Evolutionary conservation across 2,797 vertebrate genomes (phyloP), one percentile per base, ranked within the genome.

Genomic region (Sylvilagus floridanus): DNA sequence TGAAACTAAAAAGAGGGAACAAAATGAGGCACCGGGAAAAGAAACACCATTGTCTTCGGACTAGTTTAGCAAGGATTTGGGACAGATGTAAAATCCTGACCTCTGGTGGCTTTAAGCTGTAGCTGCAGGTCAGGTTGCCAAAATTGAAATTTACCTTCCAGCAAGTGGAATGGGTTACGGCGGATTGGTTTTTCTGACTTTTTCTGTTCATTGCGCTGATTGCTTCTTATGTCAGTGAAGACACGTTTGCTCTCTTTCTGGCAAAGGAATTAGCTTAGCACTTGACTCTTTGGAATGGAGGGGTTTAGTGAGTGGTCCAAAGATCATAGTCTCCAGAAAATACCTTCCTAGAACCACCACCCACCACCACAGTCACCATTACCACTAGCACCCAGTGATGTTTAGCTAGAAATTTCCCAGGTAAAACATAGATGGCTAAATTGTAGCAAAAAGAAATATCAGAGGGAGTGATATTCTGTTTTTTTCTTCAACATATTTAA

Each of bases 71-170:
- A 1, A 68, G 47, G 79, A 0, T 60, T 73, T 32, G 17, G 63
- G 81, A 88, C 24, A 24, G 92, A 68, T 91, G 93, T 96, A 8
- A 91, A 94, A 92, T 50, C 92, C 95, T 96, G 96, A 72, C 96
- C 96, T 96, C 97, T 97, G 93, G 96, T 89, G 97, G 95, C 81
- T 60, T 2, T n/a, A n/a, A 60, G 8, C 42, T 66, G 79, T 42
- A 60, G 32, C 77, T 96, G 90, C 92, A 71, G 68, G 30, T 66
- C 79, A 65, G 50, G 63, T n/a, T 22, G 1, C 32, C 24, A 28
- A 50, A 24, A 35, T 30, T n/a, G 60, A 89, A 78, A 35, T 2
- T 3, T 22, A 4, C 32, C 90, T 52, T n/a, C 2, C 26, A 47
- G 42, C 35, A 57, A 88, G 13, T 5, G 1, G 42, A 88, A 13